A percentile compares a stretch with the other conserved stretches of the same genome.
Evolutionary conservation across 2,113 vertebrate genomes (phyloP).

Genomic region (Xiphorhynchus elegans): DNA sequence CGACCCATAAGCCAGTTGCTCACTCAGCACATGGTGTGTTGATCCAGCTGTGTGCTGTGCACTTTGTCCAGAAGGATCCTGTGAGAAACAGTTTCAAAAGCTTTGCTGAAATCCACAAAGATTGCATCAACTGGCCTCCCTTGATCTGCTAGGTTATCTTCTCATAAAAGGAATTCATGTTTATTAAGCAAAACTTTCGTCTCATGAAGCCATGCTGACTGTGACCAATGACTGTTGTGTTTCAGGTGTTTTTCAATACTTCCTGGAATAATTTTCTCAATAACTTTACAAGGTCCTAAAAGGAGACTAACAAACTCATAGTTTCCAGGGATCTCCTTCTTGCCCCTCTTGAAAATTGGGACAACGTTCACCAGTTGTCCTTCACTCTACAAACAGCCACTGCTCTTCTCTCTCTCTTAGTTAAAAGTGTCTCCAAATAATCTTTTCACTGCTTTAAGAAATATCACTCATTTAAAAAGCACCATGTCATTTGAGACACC

Average conservation of each 20-base stretch:
- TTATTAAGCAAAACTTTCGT: not conserved
- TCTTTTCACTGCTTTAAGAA: not conserved
- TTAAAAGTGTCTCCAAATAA: not conserved
- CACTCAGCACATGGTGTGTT: not conserved
- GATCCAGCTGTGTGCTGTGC: not conserved
- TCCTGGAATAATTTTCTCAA: not conserved
- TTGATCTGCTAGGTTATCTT: not conserved
- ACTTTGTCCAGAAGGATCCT: not conserved
- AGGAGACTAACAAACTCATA: not conserved
- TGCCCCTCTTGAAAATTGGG: not conserved
- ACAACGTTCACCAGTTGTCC: not conserved
- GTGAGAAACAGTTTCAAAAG: not conserved
- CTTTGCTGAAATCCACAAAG: not conserved
- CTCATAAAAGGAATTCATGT: not conserved
- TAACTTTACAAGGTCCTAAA: not conserved
- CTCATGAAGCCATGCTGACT: not conserved
- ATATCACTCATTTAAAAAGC: not conserved
- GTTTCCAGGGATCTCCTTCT: not conserved
- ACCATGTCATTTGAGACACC: not conserved
- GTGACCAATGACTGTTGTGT: not conserved
- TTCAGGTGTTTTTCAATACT: not conserved
- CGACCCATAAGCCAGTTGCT: not conserved
- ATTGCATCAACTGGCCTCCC: not conserved
- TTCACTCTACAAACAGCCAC: not conserved
- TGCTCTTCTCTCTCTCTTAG: not conserved